Conservation (phyloP, 2,888 invertebrate genomes). For the Auanema freiburgensis region DNA sequence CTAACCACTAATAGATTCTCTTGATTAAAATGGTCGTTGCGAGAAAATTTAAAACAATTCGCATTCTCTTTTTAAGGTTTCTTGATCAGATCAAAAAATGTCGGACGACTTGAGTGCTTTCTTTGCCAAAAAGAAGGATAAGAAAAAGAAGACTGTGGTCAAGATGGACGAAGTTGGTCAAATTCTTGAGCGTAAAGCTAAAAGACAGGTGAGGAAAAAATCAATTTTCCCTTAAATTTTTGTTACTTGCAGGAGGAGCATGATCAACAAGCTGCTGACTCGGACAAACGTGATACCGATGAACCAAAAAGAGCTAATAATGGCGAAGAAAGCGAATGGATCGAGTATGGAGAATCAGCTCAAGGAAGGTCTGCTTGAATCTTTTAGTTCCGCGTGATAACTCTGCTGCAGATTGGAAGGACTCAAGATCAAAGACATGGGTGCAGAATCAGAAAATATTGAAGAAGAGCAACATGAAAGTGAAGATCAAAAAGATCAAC, state of each 20-base stretch:
- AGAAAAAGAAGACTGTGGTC: constrained; percentile 53
- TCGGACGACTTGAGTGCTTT: constrained; percentile 54
- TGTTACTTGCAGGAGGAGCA: constrained; percentile 28
- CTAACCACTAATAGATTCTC: too few relatives aligned
- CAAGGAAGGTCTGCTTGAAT: constrained; percentile 27
- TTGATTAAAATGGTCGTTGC: too few relatives aligned
- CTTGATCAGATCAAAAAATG: constrained; percentile 30
- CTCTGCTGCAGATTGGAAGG: constrained; percentile 39
- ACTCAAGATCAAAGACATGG: constrained; percentile 50
- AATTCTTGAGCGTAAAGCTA: constrained; percentile 47
- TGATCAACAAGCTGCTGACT: constrained; percentile 31
- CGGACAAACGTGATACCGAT: constrained; percentile 26
- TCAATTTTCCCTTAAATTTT: constrained; percentile 2
- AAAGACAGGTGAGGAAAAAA: constrained; percentile 35
- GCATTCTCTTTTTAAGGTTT: constrained; percentile 11
- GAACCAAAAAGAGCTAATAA: constrained; percentile 22
- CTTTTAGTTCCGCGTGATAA: neutral
- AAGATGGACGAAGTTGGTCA: constrained; percentile 57
- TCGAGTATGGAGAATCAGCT: constrained; percentile 41
- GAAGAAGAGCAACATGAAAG: constrained; percentile 39
- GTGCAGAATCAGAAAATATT: constrained; percentile 34
- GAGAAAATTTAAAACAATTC: neutral
- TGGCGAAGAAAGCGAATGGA: constrained; percentile 51
- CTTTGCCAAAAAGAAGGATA: constrained; percentile 61
- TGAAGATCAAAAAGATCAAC: constrained; percentile 38